phyloP scores from a whole-genome alignment of 2,113 vertebrate species.

The Malurus alboscapulatus region DNA sequence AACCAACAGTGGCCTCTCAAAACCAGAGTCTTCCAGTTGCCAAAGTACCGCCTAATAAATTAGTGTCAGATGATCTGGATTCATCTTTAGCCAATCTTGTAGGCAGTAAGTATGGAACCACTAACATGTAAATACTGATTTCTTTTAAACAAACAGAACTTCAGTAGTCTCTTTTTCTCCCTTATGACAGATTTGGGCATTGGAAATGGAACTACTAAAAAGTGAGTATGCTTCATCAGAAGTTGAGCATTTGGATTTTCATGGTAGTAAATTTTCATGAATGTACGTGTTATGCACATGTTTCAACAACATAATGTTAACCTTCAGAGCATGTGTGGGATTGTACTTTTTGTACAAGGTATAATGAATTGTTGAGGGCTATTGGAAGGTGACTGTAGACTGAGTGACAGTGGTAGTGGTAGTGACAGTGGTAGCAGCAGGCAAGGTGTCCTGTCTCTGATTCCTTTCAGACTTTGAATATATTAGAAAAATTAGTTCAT shows the following conservation, averaged over 20 bases:
- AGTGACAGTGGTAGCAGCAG: background rate
- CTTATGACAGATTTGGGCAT: conserved; percentile 89
- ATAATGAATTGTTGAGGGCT: background rate
- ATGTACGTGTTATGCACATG: background rate
- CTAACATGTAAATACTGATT: background rate
- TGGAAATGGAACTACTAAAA: conserved; percentile 95
- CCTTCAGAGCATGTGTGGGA: background rate
- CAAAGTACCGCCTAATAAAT: conserved; percentile 83
- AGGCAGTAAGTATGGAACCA: conserved; percentile 84
- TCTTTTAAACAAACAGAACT: background rate
- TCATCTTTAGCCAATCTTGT: conserved; percentile 95
- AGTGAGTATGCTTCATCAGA: conserved; percentile 79
- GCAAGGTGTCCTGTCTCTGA: background rate
- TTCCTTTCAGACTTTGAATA: background rate
- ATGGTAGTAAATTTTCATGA: background rate
- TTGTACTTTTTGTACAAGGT: background rate
- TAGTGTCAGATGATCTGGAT: conserved; percentile 93
- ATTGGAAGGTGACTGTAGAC: background rate
- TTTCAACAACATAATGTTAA: background rate
- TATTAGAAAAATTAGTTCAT: background rate
- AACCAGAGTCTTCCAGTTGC: conserved; percentile 83
- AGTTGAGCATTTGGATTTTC: background rate
- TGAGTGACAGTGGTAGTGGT: background rate
- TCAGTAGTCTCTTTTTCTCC: conserved; percentile 21
- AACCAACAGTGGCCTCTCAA: conserved; percentile 91